Evolutionary conservation across 2,113 vertebrate species (phyloP).

Genomic region (Chaetodon auriga): DNA sequence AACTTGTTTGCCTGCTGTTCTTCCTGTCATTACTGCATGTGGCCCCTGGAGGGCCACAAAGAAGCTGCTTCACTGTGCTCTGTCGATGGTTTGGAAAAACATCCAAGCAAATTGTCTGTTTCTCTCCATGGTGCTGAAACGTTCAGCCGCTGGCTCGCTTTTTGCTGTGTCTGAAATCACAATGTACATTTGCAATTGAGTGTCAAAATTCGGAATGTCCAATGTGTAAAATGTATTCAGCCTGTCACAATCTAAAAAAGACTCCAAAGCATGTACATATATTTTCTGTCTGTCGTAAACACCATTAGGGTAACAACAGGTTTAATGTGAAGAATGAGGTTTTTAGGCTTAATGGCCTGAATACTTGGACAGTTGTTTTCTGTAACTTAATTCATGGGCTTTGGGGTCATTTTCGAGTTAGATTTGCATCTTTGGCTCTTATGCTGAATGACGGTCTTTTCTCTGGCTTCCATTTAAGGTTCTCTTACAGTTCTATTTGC

Average conservation of each 20-base stretch:
- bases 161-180: background rate
- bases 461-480: background rate
- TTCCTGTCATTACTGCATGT: background rate
- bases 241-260: background rate
- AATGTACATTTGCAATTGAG: background rate
- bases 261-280: too few relatives aligned
- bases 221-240: background rate
- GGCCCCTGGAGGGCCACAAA: background rate
- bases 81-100: background rate
- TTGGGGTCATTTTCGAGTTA: background rate
- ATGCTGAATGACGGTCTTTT: background rate
- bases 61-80: background rate
- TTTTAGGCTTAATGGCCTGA: background rate
- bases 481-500: background rate
- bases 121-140: conserved; percentile 11
- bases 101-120: background rate
- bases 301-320: background rate
- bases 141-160: background rate
- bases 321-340: background rate
- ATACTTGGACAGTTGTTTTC: background rate
- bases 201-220: background rate
- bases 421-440: background rate
- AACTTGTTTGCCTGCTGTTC: background rate
- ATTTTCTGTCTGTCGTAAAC: background rate
- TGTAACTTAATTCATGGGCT: background rate